Evolutionary conservation across 2,888 invertebrate species (phyloP), one percentile per base, ranked within the genome.

Genomic region (Bellardia bayeri): DNA sequence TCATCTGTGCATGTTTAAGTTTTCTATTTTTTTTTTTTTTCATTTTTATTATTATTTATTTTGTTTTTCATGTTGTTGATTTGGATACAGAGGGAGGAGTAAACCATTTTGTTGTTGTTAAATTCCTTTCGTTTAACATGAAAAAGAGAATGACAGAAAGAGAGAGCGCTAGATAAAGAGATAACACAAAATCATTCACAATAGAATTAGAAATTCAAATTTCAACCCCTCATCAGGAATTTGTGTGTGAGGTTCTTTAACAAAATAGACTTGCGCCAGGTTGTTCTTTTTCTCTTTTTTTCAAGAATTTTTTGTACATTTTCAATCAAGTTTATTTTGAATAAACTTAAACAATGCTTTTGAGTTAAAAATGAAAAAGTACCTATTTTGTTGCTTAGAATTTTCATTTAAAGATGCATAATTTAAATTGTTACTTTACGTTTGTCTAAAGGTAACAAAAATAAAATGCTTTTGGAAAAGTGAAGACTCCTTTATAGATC

Each of bases 71-170:
- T 40, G 42, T 54, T 63, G 74, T 74, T 68, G 56, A 45, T 61
- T 85, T 61, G 7, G 33, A 14, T 72, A 40, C 37, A 42, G 64
- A 74, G 33, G 84, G 84, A 80, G 84, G 84, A 85, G 84, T 85
- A 80, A 68, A 68, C 14, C 16, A 68, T 66, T 74, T 66, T 79
- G 74, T 68, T 61, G 30, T 63, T 74, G 56, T 80, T 54, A 61
- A 79, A 79, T 80, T 68, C 23, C 51, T 45, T 80, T 80, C 9
- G 11, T 45, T 42, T 42, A 16, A 23, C 23, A n/a, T 49, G n/a
- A 16, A 80, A n/a, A n/a, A 79, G 72, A 84, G 68, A 75, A 33
- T 3, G 54, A 56, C 23, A 30, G 61, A 81, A 72, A 83, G 30
- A 78, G 75, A 56, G 82, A 66, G 56, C 33, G 16, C 54, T 37